Evolutionary conservation across 2,888 invertebrate species (phyloP), one percentile per base, ranked within the genome.

Genomic region (Metallyticus violacea): DNA sequence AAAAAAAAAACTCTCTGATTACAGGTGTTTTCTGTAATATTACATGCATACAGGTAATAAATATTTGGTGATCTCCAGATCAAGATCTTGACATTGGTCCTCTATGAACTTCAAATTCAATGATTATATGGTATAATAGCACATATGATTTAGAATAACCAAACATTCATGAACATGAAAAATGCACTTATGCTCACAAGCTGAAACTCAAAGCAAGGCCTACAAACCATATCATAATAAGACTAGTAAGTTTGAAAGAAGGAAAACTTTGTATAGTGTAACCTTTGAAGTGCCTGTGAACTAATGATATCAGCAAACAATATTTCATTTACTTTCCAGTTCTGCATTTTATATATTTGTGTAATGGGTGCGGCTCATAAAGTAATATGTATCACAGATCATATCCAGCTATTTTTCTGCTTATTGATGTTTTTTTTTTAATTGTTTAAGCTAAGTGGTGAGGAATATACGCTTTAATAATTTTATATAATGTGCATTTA

Each of bases 161-260:
- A 15, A 40, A 40, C 40, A 40, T 40, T 7, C n/a, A n/a, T n/a
- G n/a, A n/a, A n/a, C n/a, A n/a, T n/a, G n/a, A n/a, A n/a, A n/a
- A n/a, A n/a, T n/a, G n/a, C n/a, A n/a, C n/a, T n/a, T 40, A 9
- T 62, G 3, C 22, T 62, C 40, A 15, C 40, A 62, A 62, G 22
- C 40, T 62, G 40, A 62, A 62, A 62, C 40, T 62, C 40, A 62
- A 1, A 15, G 81, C 15, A 30, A 30, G 81, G 81, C 81, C 81
- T 81, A 81, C 40, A 81, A 81, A 81, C 81, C 81, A 81, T 81
- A 81, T 81, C 81, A 26, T 81, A 81, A 81, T 62, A 62, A 62
- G 40, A 62, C 22, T 15, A 62, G 15, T 62, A 62, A 62, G 15
- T 4, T 62, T 15, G 40, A 62, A 62, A 62, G 15, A 22, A 15